Percentiles rank a stretch among this genome's conserved stretches.
These are phyloP conservation scores for Plumapathes pennacea DNA, from an alignment of 92 coral and sea anemone species.

Conservation along the genomic window DNA sequence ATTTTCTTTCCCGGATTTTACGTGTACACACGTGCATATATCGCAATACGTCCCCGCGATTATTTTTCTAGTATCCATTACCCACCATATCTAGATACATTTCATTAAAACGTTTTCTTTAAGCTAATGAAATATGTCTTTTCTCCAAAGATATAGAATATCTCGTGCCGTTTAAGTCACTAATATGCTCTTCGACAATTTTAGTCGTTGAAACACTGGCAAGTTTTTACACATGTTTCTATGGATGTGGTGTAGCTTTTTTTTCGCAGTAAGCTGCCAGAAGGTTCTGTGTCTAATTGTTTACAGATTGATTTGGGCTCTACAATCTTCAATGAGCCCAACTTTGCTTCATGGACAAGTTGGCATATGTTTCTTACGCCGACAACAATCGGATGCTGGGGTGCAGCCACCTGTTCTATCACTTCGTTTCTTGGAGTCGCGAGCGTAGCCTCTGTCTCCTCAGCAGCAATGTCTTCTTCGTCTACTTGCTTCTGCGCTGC, in stretches of 20 bases:
- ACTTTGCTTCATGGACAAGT: background rate
- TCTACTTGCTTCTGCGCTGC: conserved; percentile 24
- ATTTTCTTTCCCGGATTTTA: no score
- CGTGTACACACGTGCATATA: no score
- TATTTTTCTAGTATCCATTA: no score
- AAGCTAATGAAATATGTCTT: no score
- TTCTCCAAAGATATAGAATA: no score
- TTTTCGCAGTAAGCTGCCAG: conserved; percentile 16
- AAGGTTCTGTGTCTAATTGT: conserved; percentile 6
- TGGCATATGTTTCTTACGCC: conserved; percentile 22
- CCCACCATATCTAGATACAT: no score
- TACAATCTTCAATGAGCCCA: conserved; percentile 8
- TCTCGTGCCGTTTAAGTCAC: no score
- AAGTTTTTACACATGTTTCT: background rate
- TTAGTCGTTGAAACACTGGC: conserved; percentile 1
- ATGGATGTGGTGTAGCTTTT: background rate
- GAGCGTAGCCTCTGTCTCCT: conserved; percentile 10
- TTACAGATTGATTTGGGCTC: conserved; percentile 13
- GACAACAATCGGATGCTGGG: conserved; percentile 15
- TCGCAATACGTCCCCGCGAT: no score
- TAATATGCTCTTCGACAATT: background rate
- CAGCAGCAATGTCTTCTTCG: conserved; percentile 15
- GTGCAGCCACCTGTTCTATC: conserved; percentile 1
- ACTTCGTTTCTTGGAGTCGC: conserved; percentile 6
- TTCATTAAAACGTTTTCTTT: no score